A percentile compares a stretch with the other conserved stretches of the same genome.
phyloP scores from a whole-genome alignment of 2,113 vertebrate species.

The Spea bombifrons region DNA sequence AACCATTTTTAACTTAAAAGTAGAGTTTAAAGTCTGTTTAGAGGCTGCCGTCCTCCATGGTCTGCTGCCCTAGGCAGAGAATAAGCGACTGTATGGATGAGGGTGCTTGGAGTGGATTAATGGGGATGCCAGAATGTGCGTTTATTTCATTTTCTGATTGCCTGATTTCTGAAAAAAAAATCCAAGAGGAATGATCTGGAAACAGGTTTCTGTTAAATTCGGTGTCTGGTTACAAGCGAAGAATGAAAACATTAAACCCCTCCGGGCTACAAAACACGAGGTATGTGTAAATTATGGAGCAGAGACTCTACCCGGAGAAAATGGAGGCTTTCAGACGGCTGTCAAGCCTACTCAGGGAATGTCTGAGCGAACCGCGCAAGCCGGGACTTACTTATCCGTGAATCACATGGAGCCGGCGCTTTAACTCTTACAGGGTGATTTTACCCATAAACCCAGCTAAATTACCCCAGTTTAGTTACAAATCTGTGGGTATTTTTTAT shows the following conservation, averaged over 20 bases:
- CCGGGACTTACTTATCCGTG: neutral
- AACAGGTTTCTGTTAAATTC: neutral
- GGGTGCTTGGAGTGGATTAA: neutral
- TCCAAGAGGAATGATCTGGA: neutral
- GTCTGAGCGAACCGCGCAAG: neutral
- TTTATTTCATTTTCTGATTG: neutral
- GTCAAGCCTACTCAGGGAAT: neutral
- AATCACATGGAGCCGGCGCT: neutral
- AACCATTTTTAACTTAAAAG: neutral
- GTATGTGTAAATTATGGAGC: conserved; percentile 6
- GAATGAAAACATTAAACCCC: neutral
- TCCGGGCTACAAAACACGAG: conserved; percentile 7
- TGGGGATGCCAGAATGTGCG: neutral
- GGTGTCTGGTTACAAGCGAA: conserved; percentile 18
- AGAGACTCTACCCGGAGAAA: conserved; percentile 15
- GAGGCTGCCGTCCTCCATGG: neutral
- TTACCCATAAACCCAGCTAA: too few relatives aligned
- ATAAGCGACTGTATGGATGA: neutral
- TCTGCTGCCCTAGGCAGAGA: neutral
- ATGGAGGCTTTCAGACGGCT: conserved; percentile 5
- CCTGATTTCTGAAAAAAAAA: neutral
- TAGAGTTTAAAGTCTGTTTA: neutral
- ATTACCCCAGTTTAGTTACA: neutral
- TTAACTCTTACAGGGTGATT: neutral
- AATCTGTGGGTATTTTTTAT: neutral